A percentile compares a stretch with the other conserved stretches of the same genome.
These are phyloP conservation scores for Propsilocerus akamusi DNA, from an alignment of 1,140 invertebrate genomes.

Conservation along the genomic window DNA sequence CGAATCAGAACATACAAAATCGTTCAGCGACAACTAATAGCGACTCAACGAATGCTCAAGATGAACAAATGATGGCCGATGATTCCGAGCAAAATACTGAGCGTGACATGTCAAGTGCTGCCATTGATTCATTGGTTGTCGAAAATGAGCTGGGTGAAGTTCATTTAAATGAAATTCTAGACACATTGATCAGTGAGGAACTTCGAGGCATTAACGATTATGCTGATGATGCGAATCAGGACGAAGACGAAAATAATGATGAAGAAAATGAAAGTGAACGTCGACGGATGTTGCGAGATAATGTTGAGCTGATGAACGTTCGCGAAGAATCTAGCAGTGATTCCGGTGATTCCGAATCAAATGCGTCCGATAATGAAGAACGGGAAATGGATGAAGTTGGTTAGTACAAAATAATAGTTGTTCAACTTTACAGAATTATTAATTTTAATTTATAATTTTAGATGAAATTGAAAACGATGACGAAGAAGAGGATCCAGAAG, in stretches of 20 bases:
- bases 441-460: neutral
- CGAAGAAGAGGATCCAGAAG: conserved; percentile 46
- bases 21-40: neutral
- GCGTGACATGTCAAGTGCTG: conserved; percentile 7
- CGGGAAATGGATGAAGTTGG: conserved; percentile 21
- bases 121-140: conserved; percentile 21
- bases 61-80: neutral
- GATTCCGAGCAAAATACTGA: conserved; percentile 6
- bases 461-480: conserved; percentile 28
- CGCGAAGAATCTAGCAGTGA: conserved; percentile 8
- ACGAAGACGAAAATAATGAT: conserved; percentile 37
- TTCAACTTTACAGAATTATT: neutral
- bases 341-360: conserved; percentile 17
- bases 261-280: conserved; percentile 29
- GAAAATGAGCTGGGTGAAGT: conserved; percentile 24
- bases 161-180: conserved; percentile 22
- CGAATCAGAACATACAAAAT: neutral
- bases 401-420: neutral
- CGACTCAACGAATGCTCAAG: neutral
- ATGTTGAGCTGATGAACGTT: neutral
- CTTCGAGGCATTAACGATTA: conserved; percentile 19
- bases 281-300: neutral
- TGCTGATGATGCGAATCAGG: conserved; percentile 34
- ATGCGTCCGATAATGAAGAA: conserved; percentile 28
- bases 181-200: conserved; percentile 14